phyloP scores from a whole-genome alignment of 1,140 invertebrate genomes.

The Chymomyza costata region DNA sequence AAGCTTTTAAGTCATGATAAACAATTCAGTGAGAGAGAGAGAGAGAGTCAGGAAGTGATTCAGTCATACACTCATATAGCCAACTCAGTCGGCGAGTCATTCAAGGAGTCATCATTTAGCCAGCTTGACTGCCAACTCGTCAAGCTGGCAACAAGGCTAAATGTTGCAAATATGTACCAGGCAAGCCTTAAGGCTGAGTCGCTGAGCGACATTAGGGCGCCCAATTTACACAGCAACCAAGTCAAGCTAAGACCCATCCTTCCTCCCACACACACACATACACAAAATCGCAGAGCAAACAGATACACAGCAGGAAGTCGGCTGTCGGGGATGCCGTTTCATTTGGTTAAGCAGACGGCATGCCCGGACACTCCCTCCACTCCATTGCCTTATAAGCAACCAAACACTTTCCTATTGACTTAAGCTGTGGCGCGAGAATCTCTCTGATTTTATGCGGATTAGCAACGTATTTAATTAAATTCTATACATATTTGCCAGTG shows the following conservation, averaged over 20 bases:
- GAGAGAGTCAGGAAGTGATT: conserved; percentile 5
- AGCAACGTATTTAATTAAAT: conserved; percentile 54
- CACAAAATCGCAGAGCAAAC: neutral
- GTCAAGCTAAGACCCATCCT: too few species aligned
- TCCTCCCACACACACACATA: neutral
- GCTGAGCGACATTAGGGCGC: neutral
- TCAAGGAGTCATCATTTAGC: too few species aligned
- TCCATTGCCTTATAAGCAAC: too few species aligned
- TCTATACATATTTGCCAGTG: conserved; percentile 17
- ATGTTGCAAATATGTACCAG: too few species aligned
- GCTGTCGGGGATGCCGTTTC: too few species aligned
- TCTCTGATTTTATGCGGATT: conserved; percentile 52
- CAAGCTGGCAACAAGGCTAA: too few species aligned
- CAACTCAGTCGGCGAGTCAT: conserved; percentile 7
- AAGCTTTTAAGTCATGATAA: conserved; percentile 68
- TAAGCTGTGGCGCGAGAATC: conserved; percentile 38
- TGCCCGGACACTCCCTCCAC: too few species aligned
- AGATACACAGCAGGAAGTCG: too few species aligned
- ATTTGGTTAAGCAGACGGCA: too few species aligned
- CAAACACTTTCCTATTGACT: conserved; percentile 49
- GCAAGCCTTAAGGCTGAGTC: too few species aligned
- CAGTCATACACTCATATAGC: neutral
- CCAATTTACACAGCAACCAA: conserved; percentile 3
- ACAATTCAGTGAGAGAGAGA: conserved; percentile 13
- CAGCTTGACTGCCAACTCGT: too few species aligned